Evolutionary conservation across 2,797 vertebrate species (phyloP), one percentile per base, ranked within the genome.

Genomic region (Champsocephalus gunnari): DNA sequence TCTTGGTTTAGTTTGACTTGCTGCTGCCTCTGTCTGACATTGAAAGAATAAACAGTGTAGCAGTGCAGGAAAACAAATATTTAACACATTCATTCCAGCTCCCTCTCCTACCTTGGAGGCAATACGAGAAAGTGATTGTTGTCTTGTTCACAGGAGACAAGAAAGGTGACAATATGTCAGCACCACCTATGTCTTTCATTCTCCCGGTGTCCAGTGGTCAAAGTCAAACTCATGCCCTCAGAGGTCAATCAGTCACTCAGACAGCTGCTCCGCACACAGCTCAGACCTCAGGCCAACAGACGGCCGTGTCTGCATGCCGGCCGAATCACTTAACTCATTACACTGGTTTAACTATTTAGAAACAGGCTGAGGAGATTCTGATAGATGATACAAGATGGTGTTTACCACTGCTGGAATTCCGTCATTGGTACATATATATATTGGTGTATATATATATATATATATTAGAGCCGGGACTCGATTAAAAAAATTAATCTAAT

Each of bases 181-280:
- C 85, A 49, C 69, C 82, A 73, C 86, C 75, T 74, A 71, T 61
- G 84, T 84, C 84, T 86, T 53, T 74, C 77, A 66, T 71, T 81
- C 82, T 79, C 24, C 62, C 21, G 32, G 59, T 81, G 85, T 84
- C 88, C 79, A 60, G 71, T 49, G 81, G 62, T 68, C 34, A 48
- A 70, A 75, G 82, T 86, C 79, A 77, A 75, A 81, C 85, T 43
- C 43, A 3, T 28, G 83, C 88, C 80, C 84, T 79, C n/a, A 58
- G 82, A 88, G 88, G 88, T 90, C 88, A 86, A 86, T 89, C 86
- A 66, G 80, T 89, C 87, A 74, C 62, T 3, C 55, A 56, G 88
- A 86, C 90, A 74, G 75, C 80, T 61, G 56, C 72, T 82, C 64
- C 56, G 58, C 79, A 83, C 75, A 71, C 66, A 47, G 70, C 65